Evolutionary conservation across 30 jellyfish, hydroid and myxozoan genomes (phyloP).

Genomic region (Turritopsis rubra): DNA sequence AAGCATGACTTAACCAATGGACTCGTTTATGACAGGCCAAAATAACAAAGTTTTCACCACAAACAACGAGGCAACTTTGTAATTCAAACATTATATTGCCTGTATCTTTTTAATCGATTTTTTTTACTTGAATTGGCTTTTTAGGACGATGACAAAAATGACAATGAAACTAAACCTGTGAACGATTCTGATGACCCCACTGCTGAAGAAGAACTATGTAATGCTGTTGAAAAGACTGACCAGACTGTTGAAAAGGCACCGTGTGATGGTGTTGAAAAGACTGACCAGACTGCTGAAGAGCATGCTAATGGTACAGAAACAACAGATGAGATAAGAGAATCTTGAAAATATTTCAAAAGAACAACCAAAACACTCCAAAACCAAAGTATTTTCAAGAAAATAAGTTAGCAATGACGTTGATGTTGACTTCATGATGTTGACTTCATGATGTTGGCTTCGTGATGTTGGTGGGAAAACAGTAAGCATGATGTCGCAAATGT

Average conservation of each 20-base stretch:
- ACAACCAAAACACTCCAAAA: no score
- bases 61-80: no score
- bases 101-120: not conserved
- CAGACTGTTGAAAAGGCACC: not conserved
- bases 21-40: no score
- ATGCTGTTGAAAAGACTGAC: not conserved
- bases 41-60: not conserved
- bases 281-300: not conserved
- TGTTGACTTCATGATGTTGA: no score
- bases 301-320: not conserved
- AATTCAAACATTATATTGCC: no score
- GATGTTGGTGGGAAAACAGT: no score
- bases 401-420: no score
- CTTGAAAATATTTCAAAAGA: no score
- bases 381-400: not conserved
- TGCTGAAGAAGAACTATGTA: not conserved
- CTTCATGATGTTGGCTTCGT: no score
- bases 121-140: not conserved
- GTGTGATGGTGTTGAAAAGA: not conserved
- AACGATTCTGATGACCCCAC: not conserved
- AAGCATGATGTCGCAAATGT: no score
- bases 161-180: not conserved
- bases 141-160: not conserved
- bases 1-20: no score
- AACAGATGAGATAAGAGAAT: not conserved